phyloP scores from a whole-genome alignment of 2,797 vertebrate genomes.

The Hippocampus kuda region DNA sequence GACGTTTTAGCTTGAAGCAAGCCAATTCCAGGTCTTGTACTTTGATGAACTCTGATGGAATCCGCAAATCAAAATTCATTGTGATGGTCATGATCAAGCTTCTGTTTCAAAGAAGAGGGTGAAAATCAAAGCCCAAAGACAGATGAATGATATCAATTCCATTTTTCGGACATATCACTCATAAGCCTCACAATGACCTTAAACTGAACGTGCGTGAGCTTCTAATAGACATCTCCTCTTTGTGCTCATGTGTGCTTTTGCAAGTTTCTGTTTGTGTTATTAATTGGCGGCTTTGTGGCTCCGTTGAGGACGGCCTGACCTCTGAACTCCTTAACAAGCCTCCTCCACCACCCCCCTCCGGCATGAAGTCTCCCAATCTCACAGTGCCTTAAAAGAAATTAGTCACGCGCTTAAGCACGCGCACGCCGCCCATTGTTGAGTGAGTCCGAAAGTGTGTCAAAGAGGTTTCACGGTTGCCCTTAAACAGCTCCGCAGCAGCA shows the following conservation, averaged over 20 bases:
- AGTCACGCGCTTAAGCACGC: conserved; percentile 66
- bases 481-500: conserved; percentile 46
- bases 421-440: conserved; percentile 55
- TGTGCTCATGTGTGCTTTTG: conserved; percentile 13
- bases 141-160: background rate
- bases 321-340: conserved; percentile 66
- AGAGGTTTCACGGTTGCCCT: conserved; percentile 56
- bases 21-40: no score
- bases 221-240: conserved; percentile 34
- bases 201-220: conserved; percentile 2
- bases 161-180: background rate
- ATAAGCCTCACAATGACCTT: no score
- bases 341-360: conserved; percentile 41
- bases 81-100: background rate
- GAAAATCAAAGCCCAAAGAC: background rate
- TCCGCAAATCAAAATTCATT: no score
- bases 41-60: no score
- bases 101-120: no score
- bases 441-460: conserved; percentile 60
- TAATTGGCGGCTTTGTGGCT: conserved; percentile 67
- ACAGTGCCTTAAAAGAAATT: conserved; percentile 64
- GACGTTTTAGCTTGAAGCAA: no score
- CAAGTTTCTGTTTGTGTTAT: conserved; percentile 46
- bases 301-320: conserved; percentile 59
- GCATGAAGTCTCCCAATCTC: conserved; percentile 59